These are phyloP conservation scores for Himalopsyche anomala DNA, from an alignment of 2,888 invertebrate genomes.

Conservation along the genomic window DNA sequence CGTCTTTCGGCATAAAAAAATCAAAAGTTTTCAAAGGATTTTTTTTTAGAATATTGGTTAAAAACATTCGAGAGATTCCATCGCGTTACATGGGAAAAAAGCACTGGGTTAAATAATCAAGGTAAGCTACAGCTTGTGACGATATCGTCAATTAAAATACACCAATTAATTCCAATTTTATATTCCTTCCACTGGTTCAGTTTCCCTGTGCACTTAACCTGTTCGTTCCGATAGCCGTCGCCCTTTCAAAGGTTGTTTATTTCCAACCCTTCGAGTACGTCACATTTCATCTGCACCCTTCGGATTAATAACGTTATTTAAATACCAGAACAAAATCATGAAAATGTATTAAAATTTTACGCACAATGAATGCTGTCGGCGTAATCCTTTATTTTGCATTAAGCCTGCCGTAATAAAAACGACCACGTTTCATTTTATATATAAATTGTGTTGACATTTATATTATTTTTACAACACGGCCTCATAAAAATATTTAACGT, in stretches of 20 bases:
- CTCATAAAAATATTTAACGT: too few relatives aligned
- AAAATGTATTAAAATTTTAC: not conserved
- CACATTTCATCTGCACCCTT: not conserved
- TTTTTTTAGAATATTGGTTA: too few relatives aligned
- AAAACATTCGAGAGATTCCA: too few relatives aligned
- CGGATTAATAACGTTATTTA: not conserved
- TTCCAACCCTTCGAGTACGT: not conserved
- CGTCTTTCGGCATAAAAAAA: too few relatives aligned
- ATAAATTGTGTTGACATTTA: too few relatives aligned
- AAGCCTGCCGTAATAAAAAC: not conserved
- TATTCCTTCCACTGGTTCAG: not conserved
- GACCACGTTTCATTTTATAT: not conserved
- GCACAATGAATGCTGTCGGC: not conserved
- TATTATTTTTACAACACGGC: too few relatives aligned
- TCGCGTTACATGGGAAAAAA: too few relatives aligned
- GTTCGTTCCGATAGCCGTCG: not conserved
- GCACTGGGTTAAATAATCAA: too few relatives aligned
- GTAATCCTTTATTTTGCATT: not conserved
- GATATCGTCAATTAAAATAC: too few relatives aligned
- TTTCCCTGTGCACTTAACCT: not conserved
- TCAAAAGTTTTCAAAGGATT: too few relatives aligned
- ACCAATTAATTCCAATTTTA: too few relatives aligned
- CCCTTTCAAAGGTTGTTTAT: not conserved
- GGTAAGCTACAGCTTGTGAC: too few relatives aligned
- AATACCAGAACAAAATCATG: not conserved